Conservation (phyloP, 2,888 invertebrate species). For the Hesperia comma region DNA sequence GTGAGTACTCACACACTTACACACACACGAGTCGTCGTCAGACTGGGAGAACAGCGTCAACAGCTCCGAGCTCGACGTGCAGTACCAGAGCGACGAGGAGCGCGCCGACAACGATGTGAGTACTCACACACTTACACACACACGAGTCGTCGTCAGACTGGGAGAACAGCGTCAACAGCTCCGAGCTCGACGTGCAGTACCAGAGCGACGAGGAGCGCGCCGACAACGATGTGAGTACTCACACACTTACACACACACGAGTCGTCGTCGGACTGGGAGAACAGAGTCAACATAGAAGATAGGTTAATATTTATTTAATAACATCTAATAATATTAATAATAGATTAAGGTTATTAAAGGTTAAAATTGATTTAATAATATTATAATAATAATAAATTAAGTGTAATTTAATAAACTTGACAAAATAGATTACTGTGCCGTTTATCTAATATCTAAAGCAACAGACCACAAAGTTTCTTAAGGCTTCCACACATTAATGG, state of each 20-base stretch:
- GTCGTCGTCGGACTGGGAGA: constrained; percentile 84
- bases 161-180: constrained; percentile 85
- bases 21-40: constrained; percentile 64
- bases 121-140: neutral
- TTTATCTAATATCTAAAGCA: no score
- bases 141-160: constrained; percentile 80
- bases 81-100: constrained; percentile 84
- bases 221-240: constrained; percentile 76
- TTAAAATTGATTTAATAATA: no score
- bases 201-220: constrained; percentile 82
- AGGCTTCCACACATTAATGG: no score
- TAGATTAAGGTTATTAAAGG: no score
- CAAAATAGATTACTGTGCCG: no score
- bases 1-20: constrained; percentile 50
- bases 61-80: constrained; percentile 84
- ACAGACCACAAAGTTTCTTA: no score
- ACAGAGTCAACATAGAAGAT: constrained; percentile 84
- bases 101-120: constrained; percentile 80
- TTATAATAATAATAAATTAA: no score
- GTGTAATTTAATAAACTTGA: no score
- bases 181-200: constrained; percentile 84
- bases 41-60: constrained; percentile 86
- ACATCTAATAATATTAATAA: no score
- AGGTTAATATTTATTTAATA: no score
- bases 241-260: constrained; percentile 46